Percentiles rank a stretch among this genome's conserved stretches.
Conservation (phyloP, 2,797 vertebrate genomes). For the Poeciliopsis paucimaculata region DNA sequence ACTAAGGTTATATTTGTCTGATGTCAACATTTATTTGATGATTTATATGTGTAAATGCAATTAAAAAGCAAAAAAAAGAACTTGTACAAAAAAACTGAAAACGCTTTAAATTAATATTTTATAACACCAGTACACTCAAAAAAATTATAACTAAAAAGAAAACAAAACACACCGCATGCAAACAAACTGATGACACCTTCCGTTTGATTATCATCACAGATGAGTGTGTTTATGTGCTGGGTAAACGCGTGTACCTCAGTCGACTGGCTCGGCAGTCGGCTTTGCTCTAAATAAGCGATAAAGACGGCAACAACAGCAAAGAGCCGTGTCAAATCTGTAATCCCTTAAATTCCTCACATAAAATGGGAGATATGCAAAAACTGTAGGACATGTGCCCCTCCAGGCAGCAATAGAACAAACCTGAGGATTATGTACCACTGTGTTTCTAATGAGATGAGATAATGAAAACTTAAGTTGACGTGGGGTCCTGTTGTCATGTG, state of each 20-base stretch:
- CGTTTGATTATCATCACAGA: slow-evolving; percentile 42
- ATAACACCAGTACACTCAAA: slow-evolving; percentile 26
- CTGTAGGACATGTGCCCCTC: slow-evolving; percentile 60
- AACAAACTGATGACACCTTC: slow-evolving; percentile 49
- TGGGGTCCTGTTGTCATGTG: slow-evolving; percentile 60
- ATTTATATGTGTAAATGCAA: background rate
- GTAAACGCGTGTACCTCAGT: slow-evolving; percentile 36
- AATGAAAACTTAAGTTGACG: slow-evolving; percentile 62
- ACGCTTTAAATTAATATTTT: slow-evolving; percentile 13
- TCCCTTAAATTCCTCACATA: slow-evolving; percentile 65
- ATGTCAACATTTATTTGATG: background rate
- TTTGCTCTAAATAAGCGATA: slow-evolving; percentile 56
- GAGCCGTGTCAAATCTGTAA: slow-evolving; percentile 75
- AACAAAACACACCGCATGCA: slow-evolving; percentile 35
- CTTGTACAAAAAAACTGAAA: background rate
- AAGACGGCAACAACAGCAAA: slow-evolving; percentile 60
- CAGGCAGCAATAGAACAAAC: slow-evolving; percentile 45
- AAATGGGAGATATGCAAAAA: slow-evolving; percentile 61
- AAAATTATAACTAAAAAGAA: slow-evolving; percentile 29
- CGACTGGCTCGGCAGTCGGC: slow-evolving; percentile 42
- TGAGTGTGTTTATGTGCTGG: slow-evolving; percentile 10
- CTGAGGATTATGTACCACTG: slow-evolving; percentile 65
- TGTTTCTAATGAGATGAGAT: slow-evolving; percentile 70
- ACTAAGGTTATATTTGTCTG: background rate
- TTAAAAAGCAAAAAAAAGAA: slow-evolving; percentile 9